Evolutionary conservation across 1,140 invertebrate genomes (phyloP).

Genomic region (Scylla paramamosain): DNA sequence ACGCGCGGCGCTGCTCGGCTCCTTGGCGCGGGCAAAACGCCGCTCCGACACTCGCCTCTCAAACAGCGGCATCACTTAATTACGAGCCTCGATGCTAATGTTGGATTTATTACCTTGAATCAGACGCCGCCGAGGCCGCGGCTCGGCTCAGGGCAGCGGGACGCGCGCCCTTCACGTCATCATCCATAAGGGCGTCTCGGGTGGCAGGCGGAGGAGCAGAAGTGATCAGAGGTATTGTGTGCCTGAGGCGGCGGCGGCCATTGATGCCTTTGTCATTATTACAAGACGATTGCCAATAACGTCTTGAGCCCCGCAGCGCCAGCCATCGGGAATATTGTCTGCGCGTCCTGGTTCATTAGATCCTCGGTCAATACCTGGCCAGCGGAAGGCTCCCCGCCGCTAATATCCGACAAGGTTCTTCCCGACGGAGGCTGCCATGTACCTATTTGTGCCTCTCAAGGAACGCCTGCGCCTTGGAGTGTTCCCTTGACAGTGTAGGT

Average conservation of each 20-base stretch:
- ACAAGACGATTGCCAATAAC: slow-evolving; percentile 14
- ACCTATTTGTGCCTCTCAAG: neutral
- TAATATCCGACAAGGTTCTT: neutral
- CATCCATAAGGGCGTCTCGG: neutral
- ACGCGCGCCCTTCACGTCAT: neutral
- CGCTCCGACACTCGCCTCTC: neutral
- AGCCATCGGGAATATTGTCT: slow-evolving; percentile 3
- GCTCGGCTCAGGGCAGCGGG: neutral
- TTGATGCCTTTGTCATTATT: slow-evolving; percentile 24
- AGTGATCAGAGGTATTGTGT: neutral
- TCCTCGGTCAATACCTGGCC: neutral
- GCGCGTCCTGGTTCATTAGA: neutral
- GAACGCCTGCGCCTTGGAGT: neutral
- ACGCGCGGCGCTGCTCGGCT: too few species aligned
- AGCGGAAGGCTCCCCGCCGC: neutral
- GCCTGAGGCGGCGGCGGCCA: neutral
- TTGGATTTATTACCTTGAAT: neutral
- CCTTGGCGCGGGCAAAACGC: too few species aligned
- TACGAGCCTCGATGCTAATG: neutral
- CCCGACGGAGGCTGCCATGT: neutral
- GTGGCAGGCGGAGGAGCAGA: too few species aligned
- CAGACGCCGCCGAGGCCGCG: neutral
- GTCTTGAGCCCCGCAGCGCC: neutral
- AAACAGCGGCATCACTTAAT: neutral
- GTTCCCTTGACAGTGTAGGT: neutral